Evolutionary conservation across 2,888 invertebrate species (phyloP), one percentile per base, ranked within the genome.

Genomic region (Drosophila falleni): DNA sequence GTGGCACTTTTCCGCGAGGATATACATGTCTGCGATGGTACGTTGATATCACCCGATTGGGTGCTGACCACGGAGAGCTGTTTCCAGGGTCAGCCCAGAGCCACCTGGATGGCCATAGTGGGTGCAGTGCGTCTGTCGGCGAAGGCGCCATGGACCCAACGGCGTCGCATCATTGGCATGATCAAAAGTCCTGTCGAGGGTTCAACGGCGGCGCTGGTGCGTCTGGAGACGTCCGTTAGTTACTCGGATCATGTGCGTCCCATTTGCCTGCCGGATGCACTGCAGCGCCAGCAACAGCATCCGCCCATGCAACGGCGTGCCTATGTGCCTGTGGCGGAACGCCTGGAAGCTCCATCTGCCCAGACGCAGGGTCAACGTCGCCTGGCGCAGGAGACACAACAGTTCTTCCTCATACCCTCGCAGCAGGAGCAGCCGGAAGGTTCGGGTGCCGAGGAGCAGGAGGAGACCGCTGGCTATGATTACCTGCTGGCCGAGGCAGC

Each of bases 111-210:
- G 29, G 97, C 96, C 0, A 94, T 96, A 78, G 94, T 97, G 66
- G 97, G 97, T 1, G 94, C 95, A 6, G 95, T 97, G 0, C 94
- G 97, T 49, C 94, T 97, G 44, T 95, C 96, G 44, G 96, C 96
- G 69, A 95, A 95, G 1, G 95, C 97, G 0, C 97, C 98, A 0
- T 97, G 97, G 97, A 96, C 97, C 81, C 97, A 97, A 90, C 96
- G 97, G 80, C 94, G 96, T 54, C 94, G 96, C 62, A 96, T 97
- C 56, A 95, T 97, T 5, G 97, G 97, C 33, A 96, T 97, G 96
- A 95, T 97, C 15, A 97, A 97, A 80, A 97, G 97, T 0, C 97
- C 97, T 0, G 97, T 97, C 0, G 97, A 97, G 92, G 97, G 97
- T 23, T 97, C 97, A 80, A 96, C 96, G 73, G 94, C 97, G 5